These are phyloP conservation scores for Drosophila tripunctata DNA, from an alignment of 2,888 invertebrate species.

Conservation along the genomic window DNA sequence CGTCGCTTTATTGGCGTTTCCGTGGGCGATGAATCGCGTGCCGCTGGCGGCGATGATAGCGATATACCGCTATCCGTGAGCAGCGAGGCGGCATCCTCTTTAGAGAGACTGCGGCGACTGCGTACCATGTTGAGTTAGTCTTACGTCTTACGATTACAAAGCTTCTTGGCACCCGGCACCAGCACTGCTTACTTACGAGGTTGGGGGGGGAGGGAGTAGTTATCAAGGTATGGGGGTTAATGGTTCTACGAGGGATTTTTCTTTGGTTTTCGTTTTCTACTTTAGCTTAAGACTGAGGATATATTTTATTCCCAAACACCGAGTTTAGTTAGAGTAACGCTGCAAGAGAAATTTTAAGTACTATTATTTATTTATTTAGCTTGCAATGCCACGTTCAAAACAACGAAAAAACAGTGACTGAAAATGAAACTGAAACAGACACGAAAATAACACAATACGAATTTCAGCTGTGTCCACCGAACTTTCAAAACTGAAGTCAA, in stretches of 20 bases:
- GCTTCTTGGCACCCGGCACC: conserved; percentile 50
- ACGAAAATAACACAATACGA: conserved; percentile 55
- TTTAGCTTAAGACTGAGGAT: conserved; percentile 35
- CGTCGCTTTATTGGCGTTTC: conserved; percentile 47
- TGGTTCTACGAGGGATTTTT: conserved; percentile 42
- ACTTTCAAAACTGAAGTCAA: conserved; percentile 47
- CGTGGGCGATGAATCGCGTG: conserved; percentile 57
- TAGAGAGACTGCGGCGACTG: conserved; percentile 81
- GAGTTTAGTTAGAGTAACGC: conserved; percentile 59
- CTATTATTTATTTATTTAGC: conserved; percentile 50
- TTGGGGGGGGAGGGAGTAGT: no score
- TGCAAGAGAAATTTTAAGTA: conserved; percentile 67
- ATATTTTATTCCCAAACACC: conserved; percentile 65
- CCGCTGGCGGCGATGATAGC: conserved; percentile 80
- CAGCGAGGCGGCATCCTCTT: conserved; percentile 80
- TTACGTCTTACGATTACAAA: conserved; percentile 38
- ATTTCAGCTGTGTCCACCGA: conserved; percentile 64
- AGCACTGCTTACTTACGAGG: conserved; percentile 48
- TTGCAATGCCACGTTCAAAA: conserved; percentile 58
- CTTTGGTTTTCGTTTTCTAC: conserved; percentile 32
- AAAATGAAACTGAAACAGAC: conserved; percentile 36
- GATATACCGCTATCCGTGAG: conserved; percentile 82
- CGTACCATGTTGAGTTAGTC: conserved; percentile 74
- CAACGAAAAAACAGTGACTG: conserved; percentile 24
- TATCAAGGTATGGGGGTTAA: no score